Conservation (phyloP, 2,888 invertebrate species). For the Habroteleia sp. region DNA sequence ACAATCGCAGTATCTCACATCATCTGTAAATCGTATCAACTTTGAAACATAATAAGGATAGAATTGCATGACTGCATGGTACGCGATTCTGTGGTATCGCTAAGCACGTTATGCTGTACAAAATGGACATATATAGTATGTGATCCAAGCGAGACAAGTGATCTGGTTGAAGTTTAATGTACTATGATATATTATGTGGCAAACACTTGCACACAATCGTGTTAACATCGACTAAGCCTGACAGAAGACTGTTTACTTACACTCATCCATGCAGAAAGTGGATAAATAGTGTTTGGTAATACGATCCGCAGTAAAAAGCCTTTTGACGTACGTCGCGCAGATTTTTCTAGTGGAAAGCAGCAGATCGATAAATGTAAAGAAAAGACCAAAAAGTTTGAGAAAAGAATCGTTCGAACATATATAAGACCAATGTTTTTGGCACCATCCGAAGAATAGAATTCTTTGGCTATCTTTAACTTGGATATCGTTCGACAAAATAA, state of each 20-base stretch:
- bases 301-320: constrained; percentile 31
- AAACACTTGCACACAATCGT: constrained; percentile 35
- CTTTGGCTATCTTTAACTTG: constrained; percentile 15
- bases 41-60: too few species aligned
- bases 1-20: too few species aligned
- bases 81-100: constrained; percentile 4
- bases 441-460: too few species aligned
- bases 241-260: constrained; percentile 46
- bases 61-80: too few species aligned
- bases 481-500: constrained; percentile 8
- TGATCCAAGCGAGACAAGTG: constrained; percentile 21
- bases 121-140: constrained; percentile 20
- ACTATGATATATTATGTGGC: constrained; percentile 41
- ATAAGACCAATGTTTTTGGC: neutral
- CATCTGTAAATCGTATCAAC: too few species aligned
- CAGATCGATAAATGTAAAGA: constrained; percentile 42
- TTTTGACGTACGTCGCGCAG: constrained; percentile 41
- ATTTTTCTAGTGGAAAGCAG: constrained; percentile 29
- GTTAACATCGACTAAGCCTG: constrained; percentile 41
- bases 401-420: constrained; percentile 12
- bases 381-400: constrained; percentile 17
- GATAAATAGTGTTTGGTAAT: constrained; percentile 54
- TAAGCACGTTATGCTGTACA: constrained; percentile 7
- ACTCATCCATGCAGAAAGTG: constrained; percentile 56
- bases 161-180: constrained; percentile 50